Evolutionary conservation across 1,140 invertebrate genomes (phyloP), one percentile per base, ranked within the genome.

Genomic region (Eufriesea mexicana): DNA sequence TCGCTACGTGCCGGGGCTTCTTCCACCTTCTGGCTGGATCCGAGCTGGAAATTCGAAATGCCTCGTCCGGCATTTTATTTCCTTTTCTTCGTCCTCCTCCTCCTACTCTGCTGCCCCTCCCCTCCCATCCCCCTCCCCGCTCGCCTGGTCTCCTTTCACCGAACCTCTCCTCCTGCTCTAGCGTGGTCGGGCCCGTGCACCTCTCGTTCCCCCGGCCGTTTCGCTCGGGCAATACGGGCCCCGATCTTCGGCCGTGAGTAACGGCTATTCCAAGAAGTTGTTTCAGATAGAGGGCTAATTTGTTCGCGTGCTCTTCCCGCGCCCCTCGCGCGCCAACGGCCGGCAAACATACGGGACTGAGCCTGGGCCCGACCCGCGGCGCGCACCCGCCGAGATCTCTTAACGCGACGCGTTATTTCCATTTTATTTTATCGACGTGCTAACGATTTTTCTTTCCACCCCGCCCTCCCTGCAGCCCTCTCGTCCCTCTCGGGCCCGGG

Each of bases 261-360:
- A 94, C 93, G 93, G 91, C 93, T 93, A 93, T 94, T 94, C 93
- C 91, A 89, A 93, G 92, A 93, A 94, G 92, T 94, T 93, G 92
- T 94, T 94, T 94, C 92, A 93, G 92, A 93, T 93, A 93, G 92
- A 90, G 90, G 92, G 92, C 93, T 93, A 93, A 94, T 94, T 94
- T 92, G 92, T 93, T 92, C 91, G 87, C 89, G 89, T 90, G 90
- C 80, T 77, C 70, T 35, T 57, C 79, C 68, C 67, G 42, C 86
- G 55, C 42, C 57, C 66, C 74, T 35, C 47, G 23, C 16, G 66
- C 47, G 51, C 59, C n/a, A 49, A 28, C 45, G 51, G 28, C 74
- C 61, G 42, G 75, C 47, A 64, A 86, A 86, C 81, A 84, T 84
- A 86, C 80, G 74, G 82, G 86, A 82, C 74, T 61, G 85, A 75